These are phyloP conservation scores for Microcebus lehilahytsara DNA, from an alignment of 2,113 vertebrate species.

Conservation along the genomic window DNA sequence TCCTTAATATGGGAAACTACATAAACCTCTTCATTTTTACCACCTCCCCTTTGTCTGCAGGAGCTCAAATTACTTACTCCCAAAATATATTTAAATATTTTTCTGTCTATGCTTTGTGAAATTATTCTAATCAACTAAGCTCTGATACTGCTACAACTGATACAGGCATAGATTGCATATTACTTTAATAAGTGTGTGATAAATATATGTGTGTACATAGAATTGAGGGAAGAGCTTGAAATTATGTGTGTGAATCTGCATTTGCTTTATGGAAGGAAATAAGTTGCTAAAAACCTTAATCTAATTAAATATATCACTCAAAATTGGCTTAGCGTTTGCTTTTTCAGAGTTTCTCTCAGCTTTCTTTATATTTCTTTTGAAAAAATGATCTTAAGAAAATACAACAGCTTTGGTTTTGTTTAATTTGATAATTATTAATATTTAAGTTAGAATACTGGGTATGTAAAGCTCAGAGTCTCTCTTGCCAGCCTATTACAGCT, in stretches of 20 bases:
- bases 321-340: neutral
- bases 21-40: neutral
- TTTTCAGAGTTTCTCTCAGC: constrained; percentile 24
- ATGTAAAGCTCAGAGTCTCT: neutral
- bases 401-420: neutral
- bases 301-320: constrained; percentile 13
- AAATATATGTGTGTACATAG: neutral
- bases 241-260: neutral
- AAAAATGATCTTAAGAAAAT: constrained; percentile 34
- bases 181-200: constrained; percentile 19
- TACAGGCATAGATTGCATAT: neutral
- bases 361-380: neutral
- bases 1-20: neutral
- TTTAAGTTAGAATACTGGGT: constrained; percentile 17
- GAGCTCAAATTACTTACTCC: constrained; percentile 5
- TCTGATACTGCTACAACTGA: neutral
- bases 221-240: constrained; percentile 44
- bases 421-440: neutral
- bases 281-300: constrained; percentile 16
- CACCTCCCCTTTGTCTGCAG: neutral
- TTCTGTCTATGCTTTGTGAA: neutral
- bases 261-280: constrained; percentile 31
- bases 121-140: constrained; percentile 19
- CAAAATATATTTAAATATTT: constrained; percentile 15
- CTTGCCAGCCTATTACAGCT: neutral